phyloP scores from a whole-genome alignment of 2,113 vertebrate genomes.

The Xyliphius kryptos region DNA sequence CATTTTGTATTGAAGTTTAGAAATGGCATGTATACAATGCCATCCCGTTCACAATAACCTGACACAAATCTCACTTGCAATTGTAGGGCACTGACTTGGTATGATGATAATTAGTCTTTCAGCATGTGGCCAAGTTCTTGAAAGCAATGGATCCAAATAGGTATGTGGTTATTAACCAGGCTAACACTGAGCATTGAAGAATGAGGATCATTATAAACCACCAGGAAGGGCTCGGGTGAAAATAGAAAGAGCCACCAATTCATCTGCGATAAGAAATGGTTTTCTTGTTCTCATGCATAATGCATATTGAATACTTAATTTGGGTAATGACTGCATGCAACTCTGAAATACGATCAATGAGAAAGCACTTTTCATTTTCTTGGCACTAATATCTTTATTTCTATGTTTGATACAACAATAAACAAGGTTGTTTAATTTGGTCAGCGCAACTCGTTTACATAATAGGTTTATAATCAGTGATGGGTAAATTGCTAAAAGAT shows the following conservation, averaged over 20 bases:
- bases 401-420: neutral
- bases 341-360: neutral
- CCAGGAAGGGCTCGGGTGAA: slow-evolving; percentile 17
- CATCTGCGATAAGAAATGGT: slow-evolving; percentile 31
- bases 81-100: neutral
- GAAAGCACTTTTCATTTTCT: neutral
- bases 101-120: neutral
- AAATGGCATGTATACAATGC: too few relatives aligned
- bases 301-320: slow-evolving; percentile 18
- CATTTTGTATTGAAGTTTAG: too few relatives aligned
- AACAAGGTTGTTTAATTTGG: neutral
- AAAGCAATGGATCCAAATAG: slow-evolving; percentile 18
- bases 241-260: slow-evolving; percentile 28
- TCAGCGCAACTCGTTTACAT: neutral
- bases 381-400: neutral
- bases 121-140: slow-evolving; percentile 4
- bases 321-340: slow-evolving; percentile 13
- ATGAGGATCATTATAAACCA: slow-evolving; percentile 26
- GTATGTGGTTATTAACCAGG: slow-evolving; percentile 27
- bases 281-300: slow-evolving; percentile 27
- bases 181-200: slow-evolving; percentile 15
- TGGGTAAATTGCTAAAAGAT: neutral
- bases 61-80: too few relatives aligned
- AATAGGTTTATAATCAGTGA: neutral
- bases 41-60: too few relatives aligned